Conservation (phyloP, 2,113 vertebrate species). For the Dascyllus trimaculatus region DNA sequence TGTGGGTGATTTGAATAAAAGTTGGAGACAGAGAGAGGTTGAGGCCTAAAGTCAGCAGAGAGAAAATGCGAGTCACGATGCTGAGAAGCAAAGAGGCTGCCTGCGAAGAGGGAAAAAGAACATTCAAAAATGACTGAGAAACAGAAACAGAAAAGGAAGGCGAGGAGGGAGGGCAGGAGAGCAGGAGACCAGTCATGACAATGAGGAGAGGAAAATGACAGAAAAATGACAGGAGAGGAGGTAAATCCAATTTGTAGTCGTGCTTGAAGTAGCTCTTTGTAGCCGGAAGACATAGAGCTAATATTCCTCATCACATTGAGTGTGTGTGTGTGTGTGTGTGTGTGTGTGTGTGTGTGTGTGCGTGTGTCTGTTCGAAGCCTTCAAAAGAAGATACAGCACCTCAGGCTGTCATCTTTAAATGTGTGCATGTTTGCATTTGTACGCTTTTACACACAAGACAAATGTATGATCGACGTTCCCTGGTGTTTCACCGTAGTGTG, state of each 20-base stretch:
- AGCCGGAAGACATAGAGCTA: conserved; percentile 27
- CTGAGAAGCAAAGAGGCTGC: background rate
- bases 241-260: conserved; percentile 17
- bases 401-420: conserved; percentile 52
- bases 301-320: conserved; percentile 9
- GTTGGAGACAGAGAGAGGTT: conserved; percentile 6
- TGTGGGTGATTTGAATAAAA: background rate
- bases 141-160: background rate
- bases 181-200: conserved; percentile 7
- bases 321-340: conserved; percentile 3
- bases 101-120: background rate
- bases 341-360: conserved; percentile 9
- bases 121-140: background rate
- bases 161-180: conserved; percentile 2
- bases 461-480: background rate
- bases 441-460: background rate
- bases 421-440: conserved; percentile 35
- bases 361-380: conserved; percentile 15
- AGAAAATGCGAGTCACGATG: conserved; percentile 32
- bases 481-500: conserved; percentile 25
- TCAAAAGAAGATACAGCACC: conserved; percentile 47
- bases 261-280: conserved; percentile 26
- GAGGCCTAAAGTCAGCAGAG: conserved; percentile 3
- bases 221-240: conserved; percentile 1
- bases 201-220: background rate